A percentile compares a stretch with the other conserved stretches of the same genome.
Evolutionary conservation across 2,113 vertebrate genomes (phyloP).

Genomic region (Bolborhynchus lineola): DNA sequence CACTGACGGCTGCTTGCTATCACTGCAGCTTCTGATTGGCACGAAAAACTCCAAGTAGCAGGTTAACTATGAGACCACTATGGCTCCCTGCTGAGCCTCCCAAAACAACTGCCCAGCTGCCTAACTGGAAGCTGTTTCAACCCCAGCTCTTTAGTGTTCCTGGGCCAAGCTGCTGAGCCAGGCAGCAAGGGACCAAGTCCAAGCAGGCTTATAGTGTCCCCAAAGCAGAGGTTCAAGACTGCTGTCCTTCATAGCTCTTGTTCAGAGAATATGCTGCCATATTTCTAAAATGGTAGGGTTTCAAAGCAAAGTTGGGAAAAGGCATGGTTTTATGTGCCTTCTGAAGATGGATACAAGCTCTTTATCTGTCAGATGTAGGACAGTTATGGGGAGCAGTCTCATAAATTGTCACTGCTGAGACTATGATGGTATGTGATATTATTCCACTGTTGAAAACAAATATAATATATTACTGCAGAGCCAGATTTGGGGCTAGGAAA

Average conservation of each 20-base stretch:
- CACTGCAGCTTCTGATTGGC: background rate
- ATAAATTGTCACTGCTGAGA: background rate
- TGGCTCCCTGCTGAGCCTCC: background rate
- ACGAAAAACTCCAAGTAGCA: background rate
- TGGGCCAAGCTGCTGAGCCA: background rate
- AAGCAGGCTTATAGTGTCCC: background rate
- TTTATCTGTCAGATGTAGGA: background rate
- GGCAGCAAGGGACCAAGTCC: background rate
- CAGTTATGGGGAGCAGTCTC: background rate
- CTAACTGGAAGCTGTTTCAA: background rate
- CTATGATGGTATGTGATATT: background rate
- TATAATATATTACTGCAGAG: background rate
- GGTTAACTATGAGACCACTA: background rate
- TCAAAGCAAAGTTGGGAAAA: background rate
- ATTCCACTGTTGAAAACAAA: slow-evolving; percentile 6
- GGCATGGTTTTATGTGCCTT: background rate
- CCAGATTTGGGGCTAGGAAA: slow-evolving; percentile 3
- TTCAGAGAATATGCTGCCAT: background rate
- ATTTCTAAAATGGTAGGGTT: background rate
- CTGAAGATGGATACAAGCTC: background rate
- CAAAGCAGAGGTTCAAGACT: background rate
- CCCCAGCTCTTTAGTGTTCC: background rate
- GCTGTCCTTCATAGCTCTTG: background rate
- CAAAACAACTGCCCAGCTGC: fast-evolving
- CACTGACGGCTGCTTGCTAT: background rate